Evolutionary conservation across 2,797 vertebrate genomes (phyloP), one percentile per base, ranked within the genome.

Genomic region (Malacoctenus gilli): DNA sequence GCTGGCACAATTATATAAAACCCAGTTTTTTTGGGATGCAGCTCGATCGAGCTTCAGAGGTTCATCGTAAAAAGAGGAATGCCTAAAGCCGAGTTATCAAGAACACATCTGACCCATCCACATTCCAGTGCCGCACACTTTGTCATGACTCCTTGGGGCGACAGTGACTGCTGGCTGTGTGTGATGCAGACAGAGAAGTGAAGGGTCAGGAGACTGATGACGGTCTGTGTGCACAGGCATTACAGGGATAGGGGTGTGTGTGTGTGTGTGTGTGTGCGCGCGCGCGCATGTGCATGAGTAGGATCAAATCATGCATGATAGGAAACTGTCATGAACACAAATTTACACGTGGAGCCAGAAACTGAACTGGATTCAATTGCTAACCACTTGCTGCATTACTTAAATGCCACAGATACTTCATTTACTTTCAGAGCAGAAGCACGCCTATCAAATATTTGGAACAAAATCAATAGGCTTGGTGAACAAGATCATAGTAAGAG

Each of bases 41-140:
- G 19, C 20, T 30, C 20, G 38, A 18, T 25, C 16, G 25, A 49
- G 59, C 20, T 57, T 14, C 15, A 46, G 43, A 48, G 55, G 79
- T 62, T 61, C 30, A 72, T 42, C 11, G 18, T 5, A 47, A 40
- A 58, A 46, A 75, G 35, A 10, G n/a, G 38, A 53, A 64, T 2
- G 54, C 38, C 49, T 36, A 11, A 28, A 55, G 55, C 39, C 32
- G 41, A 2, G 1, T 25, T 22, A 44, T 69, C 23, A 13, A 18
- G 16, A 25, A 40, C 48, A 68, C 48, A 71, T 63, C 72, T 9
- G 5, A 59, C 48, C 48, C 47, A 39, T 61, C 63, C 55, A 68
- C 75, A 81, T 84, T 83, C 79, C 84, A 67, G 43, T 43, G 16
- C 48, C 51, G 35, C 64, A 4, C 54, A n/a, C n/a, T n/a, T n/a